These are phyloP conservation scores for Oenanthe oenanthe DNA, from an alignment of 2,113 vertebrate genomes.

Conservation along the genomic window DNA sequence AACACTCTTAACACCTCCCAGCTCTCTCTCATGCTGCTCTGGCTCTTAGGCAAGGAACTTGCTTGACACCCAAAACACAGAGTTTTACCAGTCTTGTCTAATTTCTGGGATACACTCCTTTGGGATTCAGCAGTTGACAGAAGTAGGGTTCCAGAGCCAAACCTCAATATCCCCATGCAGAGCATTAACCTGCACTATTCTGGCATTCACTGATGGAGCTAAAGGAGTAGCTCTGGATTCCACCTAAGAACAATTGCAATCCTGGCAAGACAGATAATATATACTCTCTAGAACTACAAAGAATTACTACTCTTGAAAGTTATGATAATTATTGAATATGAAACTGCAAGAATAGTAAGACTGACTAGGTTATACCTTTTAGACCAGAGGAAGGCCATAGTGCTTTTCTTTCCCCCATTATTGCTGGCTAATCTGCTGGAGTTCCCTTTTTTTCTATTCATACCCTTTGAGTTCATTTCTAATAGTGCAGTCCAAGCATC, in stretches of 20 bases:
- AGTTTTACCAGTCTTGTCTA: neutral
- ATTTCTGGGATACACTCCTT: neutral
- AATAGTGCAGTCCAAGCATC: neutral
- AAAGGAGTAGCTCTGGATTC: neutral
- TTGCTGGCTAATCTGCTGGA: neutral
- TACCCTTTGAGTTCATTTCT: neutral
- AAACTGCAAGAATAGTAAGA: neutral
- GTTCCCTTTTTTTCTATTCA: neutral
- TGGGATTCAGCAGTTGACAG: neutral
- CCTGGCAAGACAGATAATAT: neutral
- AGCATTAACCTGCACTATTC: neutral
- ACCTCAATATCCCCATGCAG: neutral
- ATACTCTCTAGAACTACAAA: neutral
- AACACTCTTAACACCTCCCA: neutral
- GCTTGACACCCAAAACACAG: neutral
- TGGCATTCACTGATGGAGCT: neutral
- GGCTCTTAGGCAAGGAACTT: neutral
- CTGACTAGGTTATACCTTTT: neutral
- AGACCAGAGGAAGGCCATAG: neutral
- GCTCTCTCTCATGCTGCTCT: neutral
- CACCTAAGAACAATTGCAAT: neutral
- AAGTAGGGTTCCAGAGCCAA: neutral
- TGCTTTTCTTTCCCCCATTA: neutral
- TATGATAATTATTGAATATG: neutral
- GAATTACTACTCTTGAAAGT: neutral